phyloP scores from a whole-genome alignment of 2,888 invertebrate genomes.

The Leucozona laternaria region DNA sequence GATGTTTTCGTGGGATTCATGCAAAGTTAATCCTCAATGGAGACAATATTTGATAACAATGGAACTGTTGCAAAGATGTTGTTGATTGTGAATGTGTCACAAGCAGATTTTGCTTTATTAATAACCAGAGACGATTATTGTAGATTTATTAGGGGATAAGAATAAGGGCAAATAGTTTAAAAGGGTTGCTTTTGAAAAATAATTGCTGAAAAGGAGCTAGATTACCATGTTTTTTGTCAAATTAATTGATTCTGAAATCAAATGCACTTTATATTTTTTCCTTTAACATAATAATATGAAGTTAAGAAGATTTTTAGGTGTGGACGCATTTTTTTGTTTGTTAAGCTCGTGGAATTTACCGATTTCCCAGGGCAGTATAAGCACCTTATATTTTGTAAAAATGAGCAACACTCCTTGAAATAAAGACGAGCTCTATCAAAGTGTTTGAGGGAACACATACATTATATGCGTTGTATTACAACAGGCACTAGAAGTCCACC shows the following conservation, averaged over 20 bases:
- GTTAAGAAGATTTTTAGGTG: too few relatives aligned
- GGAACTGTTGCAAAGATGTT: constrained; percentile 70
- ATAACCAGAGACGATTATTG: constrained; percentile 59
- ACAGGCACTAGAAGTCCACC: too few relatives aligned
- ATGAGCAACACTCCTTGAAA: too few relatives aligned
- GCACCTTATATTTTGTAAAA: too few relatives aligned
- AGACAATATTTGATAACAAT: constrained; percentile 35
- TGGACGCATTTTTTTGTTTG: too few relatives aligned
- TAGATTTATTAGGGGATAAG: constrained; percentile 63
- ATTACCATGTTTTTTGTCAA: background rate
- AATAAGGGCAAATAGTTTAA: constrained; percentile 14
- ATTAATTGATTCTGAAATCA: background rate
- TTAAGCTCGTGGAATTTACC: too few relatives aligned
- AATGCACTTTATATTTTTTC: background rate
- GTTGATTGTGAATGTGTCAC: constrained; percentile 65
- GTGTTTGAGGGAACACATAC: too few relatives aligned
- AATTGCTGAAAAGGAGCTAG: background rate
- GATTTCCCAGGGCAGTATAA: too few relatives aligned
- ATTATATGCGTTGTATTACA: too few relatives aligned
- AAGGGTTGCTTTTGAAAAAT: constrained; percentile 6
- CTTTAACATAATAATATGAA: too few relatives aligned
- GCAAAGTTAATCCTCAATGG: constrained; percentile 66
- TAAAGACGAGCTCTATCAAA: too few relatives aligned
- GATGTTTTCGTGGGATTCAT: constrained; percentile 57
- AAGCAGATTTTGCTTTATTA: constrained; percentile 70